phyloP scores from a whole-genome alignment of 2,888 invertebrate genomes.

The Leptogaster cylindrica region DNA sequence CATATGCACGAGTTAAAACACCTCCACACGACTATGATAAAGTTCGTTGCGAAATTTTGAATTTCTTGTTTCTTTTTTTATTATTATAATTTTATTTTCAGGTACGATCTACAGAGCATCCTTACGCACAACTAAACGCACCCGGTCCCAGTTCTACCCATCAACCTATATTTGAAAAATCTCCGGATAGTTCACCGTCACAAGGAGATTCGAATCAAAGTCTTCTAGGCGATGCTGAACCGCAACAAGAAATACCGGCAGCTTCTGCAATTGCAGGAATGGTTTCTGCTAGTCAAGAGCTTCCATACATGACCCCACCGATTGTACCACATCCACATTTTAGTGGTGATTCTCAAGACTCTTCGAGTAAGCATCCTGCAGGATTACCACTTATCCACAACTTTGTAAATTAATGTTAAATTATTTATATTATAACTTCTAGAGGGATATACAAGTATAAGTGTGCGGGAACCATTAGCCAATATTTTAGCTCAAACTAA shows the following conservation, averaged over 20 bases:
- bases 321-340: slow-evolving; percentile 73
- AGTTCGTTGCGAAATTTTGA: slow-evolving; percentile 49
- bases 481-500: slow-evolving; percentile 73
- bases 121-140: slow-evolving; percentile 61
- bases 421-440: slow-evolving; percentile 50
- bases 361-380: slow-evolving; percentile 70
- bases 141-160: slow-evolving; percentile 52
- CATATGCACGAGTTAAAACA: slow-evolving; percentile 70
- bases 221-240: slow-evolving; percentile 42
- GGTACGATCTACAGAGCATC: slow-evolving; percentile 60
- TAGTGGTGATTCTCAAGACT: slow-evolving; percentile 90
- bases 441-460: slow-evolving; percentile 93
- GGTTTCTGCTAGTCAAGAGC: slow-evolving; percentile 84
- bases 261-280: slow-evolving; percentile 85
- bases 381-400: not conserved
- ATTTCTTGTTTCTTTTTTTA: slow-evolving; percentile 5
- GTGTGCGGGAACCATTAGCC: slow-evolving; percentile 86
- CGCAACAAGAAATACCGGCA: slow-evolving; percentile 70
- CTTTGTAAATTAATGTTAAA: no score
- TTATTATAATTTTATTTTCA: slow-evolving; percentile 30
- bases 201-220: slow-evolving; percentile 47
- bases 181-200: slow-evolving; percentile 37
- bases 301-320: slow-evolving; percentile 89
- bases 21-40: slow-evolving; percentile 73
- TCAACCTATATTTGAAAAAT: slow-evolving; percentile 18